Evolutionary conservation across 2,888 invertebrate genomes (phyloP).

Genomic region (Scaptomyza caliginosa): DNA sequence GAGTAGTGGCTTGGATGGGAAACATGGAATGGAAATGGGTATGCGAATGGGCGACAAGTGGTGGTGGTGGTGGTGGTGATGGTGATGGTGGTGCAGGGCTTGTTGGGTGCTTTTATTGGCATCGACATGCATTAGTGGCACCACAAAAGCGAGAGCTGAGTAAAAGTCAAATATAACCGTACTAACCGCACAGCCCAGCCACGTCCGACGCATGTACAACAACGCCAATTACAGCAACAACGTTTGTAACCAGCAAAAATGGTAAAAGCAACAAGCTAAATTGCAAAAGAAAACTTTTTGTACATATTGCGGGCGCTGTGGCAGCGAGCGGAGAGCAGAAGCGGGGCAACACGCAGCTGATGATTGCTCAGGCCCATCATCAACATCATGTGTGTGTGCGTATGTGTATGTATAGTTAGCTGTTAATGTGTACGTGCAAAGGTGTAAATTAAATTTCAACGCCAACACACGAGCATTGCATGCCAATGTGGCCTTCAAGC

Average conservation of each 20-base stretch:
- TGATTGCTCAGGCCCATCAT: conserved; percentile 62
- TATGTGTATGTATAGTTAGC: conserved; percentile 23
- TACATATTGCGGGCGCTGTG: conserved; percentile 40
- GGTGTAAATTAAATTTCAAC: conserved; percentile 78
- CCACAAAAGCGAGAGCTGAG: conserved; percentile 61
- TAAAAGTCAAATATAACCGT: conserved; percentile 73
- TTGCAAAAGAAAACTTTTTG: conserved; percentile 78
- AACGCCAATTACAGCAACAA: conserved; percentile 55
- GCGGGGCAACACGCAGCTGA: conserved; percentile 19
- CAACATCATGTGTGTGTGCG: conserved; percentile 26
- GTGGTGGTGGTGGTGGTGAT: too few species aligned
- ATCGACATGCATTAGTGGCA: conserved; percentile 75
- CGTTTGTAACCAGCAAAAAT: conserved; percentile 28
- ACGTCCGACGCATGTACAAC: conserved; percentile 61
- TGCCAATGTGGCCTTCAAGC: conserved; percentile 48
- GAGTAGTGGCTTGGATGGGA: background rate
- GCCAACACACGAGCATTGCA: conserved; percentile 54
- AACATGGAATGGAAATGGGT: background rate
- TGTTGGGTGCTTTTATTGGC: conserved; percentile 58
- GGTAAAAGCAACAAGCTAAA: conserved; percentile 66
- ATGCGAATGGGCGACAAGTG: background rate
- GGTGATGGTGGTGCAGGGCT: conserved; percentile 1
- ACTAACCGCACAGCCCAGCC: conserved; percentile 53
- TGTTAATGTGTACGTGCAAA: conserved; percentile 71
- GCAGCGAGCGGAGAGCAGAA: conserved; percentile 8